Percentiles rank a stretch among this genome's conserved stretches.
Conservation (phyloP, 2,888 invertebrate species). For the Julus scandinavius region DNA sequence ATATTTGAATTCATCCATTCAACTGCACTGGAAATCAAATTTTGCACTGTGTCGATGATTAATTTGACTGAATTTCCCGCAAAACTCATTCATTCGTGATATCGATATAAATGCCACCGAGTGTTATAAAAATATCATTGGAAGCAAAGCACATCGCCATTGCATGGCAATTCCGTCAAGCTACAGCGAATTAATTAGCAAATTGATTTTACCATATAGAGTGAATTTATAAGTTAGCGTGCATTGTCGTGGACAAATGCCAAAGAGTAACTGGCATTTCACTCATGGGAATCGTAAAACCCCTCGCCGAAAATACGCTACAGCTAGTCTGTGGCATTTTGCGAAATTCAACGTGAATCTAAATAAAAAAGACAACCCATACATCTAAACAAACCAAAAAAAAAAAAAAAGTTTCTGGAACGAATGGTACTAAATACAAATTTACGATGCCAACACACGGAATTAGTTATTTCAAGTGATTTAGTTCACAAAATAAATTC, state of each 20-base stretch:
- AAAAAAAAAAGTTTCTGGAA: background rate
- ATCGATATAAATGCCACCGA: background rate
- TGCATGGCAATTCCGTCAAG: background rate
- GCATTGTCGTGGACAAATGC: conserved; percentile 12
- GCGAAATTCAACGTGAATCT: background rate
- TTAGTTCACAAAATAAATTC: no score
- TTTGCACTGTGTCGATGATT: background rate
- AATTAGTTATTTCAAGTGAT: no score
- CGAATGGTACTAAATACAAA: background rate
- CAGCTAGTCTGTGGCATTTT: background rate
- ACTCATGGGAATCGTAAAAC: conserved; percentile 23
- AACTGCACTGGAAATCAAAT: background rate
- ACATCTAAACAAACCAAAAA: background rate
- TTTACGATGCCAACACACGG: background rate
- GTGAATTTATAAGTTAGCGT: conserved; percentile 15
- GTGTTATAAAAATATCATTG: background rate
- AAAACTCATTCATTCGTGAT: background rate
- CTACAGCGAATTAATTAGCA: conserved; percentile 13
- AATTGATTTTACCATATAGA: conserved; percentile 1
- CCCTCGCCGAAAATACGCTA: background rate
- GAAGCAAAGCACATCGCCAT: background rate
- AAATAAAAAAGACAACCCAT: background rate
- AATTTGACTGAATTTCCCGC: background rate
- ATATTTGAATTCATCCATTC: background rate
- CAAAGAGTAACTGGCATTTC: background rate